These are phyloP conservation scores for Peucedramus taeniatus DNA, from an alignment of 2,113 vertebrate genomes.

Conservation along the genomic window DNA sequence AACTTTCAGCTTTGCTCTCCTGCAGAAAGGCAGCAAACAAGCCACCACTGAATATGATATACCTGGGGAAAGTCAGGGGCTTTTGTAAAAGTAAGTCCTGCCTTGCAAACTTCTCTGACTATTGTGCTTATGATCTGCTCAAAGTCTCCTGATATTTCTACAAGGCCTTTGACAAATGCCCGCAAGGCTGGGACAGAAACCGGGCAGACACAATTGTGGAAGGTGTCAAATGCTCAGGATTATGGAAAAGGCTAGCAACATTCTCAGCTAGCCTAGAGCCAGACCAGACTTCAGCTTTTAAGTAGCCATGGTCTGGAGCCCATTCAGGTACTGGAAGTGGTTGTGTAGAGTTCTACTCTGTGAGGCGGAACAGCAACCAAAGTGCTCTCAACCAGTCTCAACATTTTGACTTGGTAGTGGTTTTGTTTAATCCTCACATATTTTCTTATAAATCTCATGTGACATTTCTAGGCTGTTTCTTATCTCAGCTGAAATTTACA, in stretches of 20 bases:
- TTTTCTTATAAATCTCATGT: neutral
- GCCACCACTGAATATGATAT: rapidly evolving
- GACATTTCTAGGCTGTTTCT: neutral
- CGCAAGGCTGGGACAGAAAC: neutral
- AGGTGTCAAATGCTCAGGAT: neutral
- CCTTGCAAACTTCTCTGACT: neutral
- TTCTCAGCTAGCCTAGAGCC: neutral
- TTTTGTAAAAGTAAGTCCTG: neutral
- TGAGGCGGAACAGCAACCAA: neutral
- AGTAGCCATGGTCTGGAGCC: neutral
- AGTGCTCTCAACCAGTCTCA: neutral
- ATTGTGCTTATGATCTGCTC: neutral
- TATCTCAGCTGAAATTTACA: neutral
- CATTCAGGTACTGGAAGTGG: neutral
- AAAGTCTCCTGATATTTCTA: neutral
- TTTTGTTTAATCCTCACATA: neutral
- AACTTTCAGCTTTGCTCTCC: neutral
- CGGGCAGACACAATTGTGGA: neutral
- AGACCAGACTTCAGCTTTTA: neutral
- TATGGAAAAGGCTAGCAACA: neutral
- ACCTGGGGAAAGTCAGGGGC: neutral
- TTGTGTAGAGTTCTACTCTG: neutral
- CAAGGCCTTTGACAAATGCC: neutral
- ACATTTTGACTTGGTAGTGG: neutral
- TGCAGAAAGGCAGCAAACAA: neutral